Base-by-base conservation (phyloP, 2,888 invertebrate genomes). In the Pedicia rivosa region DNA sequence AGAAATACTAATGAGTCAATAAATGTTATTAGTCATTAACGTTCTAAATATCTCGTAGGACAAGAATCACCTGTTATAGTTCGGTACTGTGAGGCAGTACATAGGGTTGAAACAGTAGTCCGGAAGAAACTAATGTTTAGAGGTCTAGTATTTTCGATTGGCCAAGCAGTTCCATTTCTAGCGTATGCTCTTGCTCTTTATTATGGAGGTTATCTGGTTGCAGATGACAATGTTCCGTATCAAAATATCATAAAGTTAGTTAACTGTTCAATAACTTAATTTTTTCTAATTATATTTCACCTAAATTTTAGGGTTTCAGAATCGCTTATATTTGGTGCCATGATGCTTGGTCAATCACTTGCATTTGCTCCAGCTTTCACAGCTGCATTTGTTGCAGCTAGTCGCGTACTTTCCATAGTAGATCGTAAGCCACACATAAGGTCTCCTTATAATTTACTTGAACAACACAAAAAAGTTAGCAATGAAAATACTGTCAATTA, bases 361-460 rank as follows among this genome's bases (percentile, higher is more conserved):
- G 79, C 80, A 1, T 82, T 78, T 51, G 78, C 79, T 0, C 81
- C 82, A 0, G 79, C 80, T 50, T 79, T 80, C 52, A 74, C 75
- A 31, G 73, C 74, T n/a, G 81, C 80, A 1, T 65, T 78, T 44
- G 60, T 72, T 20, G 76, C 81, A 0, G 80, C 77, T 1, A 73
- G 74, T 3, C 66, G 78, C 29, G 70, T 81, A 36, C 74, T 80
- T 57, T 57, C 67, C 35, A 62, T 79, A 2, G 56, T 81, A 8
- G 71, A 70, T 44, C 62, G 79, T 8, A 57, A 65, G 5, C 70
- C 80, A 0, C 58, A 59, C 37, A 67, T 77, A 10, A 47, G 50
- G 16, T 68, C 68, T 37, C 66, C 72, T 0, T 46, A 47, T 36
- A n/a, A n/a, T n/a, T 47, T 50, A 19, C 51, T 50, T 4, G 48